Evolutionary conservation across 2,113 vertebrate species (phyloP).

Genomic region (Dolichallabes microphthalmus): DNA sequence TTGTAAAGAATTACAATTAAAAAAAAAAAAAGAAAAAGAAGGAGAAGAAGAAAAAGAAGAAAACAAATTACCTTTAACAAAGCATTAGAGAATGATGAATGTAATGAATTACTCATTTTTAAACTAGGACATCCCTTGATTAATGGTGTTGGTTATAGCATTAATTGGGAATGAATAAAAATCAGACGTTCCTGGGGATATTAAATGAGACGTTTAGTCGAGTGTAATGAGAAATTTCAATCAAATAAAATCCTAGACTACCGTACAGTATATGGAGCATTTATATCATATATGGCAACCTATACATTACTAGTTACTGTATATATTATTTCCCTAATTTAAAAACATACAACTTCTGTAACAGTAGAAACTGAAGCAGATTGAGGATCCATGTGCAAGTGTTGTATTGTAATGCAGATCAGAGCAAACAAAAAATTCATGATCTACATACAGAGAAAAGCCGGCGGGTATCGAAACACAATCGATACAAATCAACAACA

Average conservation of each 20-base stretch:
- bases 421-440: not conserved
- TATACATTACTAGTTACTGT: not conserved
- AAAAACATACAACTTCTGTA: not conserved
- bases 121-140: conserved; percentile 22
- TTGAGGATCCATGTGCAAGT: not conserved
- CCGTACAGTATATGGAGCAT: not conserved
- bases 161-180: conserved; percentile 25
- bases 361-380: not conserved
- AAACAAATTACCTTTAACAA: conserved; percentile 33
- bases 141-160: conserved; percentile 9
- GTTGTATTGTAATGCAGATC: not conserved
- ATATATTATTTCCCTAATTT: not conserved
- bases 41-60: not conserved
- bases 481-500: not conserved
- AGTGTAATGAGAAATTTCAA: conserved; percentile 18
- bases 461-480: not conserved
- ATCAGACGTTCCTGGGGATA: conserved; percentile 9
- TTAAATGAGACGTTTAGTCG: conserved; percentile 31
- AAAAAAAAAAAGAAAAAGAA: too few relatives aligned
- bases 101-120: conserved; percentile 30
- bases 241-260: not conserved
- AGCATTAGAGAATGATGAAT: conserved; percentile 31
- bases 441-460: not conserved
- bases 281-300: not conserved
- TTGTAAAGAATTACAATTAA: too few relatives aligned